phyloP scores from a whole-genome alignment of 2,888 invertebrate species.

The Acleris emargana region DNA sequence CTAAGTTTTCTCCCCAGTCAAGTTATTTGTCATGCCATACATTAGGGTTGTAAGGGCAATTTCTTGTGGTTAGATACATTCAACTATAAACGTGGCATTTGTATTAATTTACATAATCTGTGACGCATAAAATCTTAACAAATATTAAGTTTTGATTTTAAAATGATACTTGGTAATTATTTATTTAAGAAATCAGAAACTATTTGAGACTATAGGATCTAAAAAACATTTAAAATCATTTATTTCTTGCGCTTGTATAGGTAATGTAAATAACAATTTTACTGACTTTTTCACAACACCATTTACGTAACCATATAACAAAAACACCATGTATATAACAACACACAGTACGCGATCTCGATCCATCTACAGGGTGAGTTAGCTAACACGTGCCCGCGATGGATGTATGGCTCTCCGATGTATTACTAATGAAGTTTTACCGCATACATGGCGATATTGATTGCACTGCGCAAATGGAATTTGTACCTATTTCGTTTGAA shows the following conservation, averaged over 20 bases:
- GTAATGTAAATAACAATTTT: too few species aligned
- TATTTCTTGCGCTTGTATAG: too few species aligned
- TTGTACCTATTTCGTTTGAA: constrained; percentile 33
- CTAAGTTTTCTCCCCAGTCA: constrained; percentile 30
- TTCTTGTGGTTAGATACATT: constrained; percentile 24
- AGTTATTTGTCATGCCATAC: constrained; percentile 29
- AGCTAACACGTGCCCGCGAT: constrained; percentile 64
- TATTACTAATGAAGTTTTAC: constrained; percentile 52
- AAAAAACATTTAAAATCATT: too few species aligned
- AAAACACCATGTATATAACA: not conserved
- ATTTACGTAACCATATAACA: not conserved
- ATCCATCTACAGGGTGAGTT: constrained; percentile 31
- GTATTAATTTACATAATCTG: constrained; percentile 32
- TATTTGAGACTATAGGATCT: too few species aligned
- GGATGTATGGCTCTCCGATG: constrained; percentile 66
- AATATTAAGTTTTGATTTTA: too few species aligned
- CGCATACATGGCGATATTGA: constrained; percentile 36
- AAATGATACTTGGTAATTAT: too few species aligned
- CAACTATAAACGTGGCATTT: constrained; percentile 28
- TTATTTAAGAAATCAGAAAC: too few species aligned
- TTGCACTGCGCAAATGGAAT: constrained; percentile 30
- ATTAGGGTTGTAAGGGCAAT: constrained; percentile 19
- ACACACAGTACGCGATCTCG: not conserved
- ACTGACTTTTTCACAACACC: too few species aligned
- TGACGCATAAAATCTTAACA: constrained; percentile 19